Conservation (phyloP, 2,113 vertebrate species). For the Aplodontia rufa region DNA sequence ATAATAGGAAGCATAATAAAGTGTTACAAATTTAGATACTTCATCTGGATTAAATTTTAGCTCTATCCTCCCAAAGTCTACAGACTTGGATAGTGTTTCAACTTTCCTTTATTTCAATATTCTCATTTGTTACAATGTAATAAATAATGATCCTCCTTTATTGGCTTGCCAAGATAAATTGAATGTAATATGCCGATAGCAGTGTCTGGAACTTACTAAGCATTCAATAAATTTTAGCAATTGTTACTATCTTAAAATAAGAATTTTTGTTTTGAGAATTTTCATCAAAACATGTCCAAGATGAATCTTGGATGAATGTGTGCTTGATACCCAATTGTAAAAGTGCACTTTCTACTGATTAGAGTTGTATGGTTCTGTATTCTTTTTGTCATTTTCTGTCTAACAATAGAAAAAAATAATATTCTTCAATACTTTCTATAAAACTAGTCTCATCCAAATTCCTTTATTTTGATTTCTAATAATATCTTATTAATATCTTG, state of each 20-base stretch:
- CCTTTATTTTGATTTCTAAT: background rate
- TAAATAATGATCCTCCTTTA: background rate
- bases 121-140: background rate
- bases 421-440: background rate
- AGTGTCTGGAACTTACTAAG: background rate
- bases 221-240: background rate
- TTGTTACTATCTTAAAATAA: background rate
- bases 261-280: background rate
- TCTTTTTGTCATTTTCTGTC: background rate
- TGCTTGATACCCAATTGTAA: background rate
- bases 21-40: background rate
- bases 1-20: background rate
- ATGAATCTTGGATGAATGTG: background rate
- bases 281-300: background rate
- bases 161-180: background rate
- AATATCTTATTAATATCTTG: background rate
- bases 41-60: background rate
- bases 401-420: background rate
- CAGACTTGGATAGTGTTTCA: background rate
- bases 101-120: background rate
- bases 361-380: background rate
- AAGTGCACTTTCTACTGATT: background rate
- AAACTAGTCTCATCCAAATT: background rate
- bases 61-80: background rate
- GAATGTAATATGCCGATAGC: background rate